These are phyloP conservation scores for Glandiceps talaboti DNA, from an alignment of 53 echinoderm and acorn worm genomes.

Conservation along the genomic window DNA sequence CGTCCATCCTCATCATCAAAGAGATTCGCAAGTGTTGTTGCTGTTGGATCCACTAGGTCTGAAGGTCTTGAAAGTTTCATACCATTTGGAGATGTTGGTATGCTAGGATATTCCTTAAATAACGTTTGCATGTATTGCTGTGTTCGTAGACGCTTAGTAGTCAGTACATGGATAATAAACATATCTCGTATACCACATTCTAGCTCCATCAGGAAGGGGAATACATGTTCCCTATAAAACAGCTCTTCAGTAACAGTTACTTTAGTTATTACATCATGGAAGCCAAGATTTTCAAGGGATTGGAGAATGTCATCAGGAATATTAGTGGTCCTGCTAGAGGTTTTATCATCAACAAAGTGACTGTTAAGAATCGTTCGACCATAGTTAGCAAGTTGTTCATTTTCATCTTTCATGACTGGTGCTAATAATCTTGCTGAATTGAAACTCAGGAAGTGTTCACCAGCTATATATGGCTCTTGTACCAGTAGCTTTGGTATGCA, in stretches of 20 bases:
- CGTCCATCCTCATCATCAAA: slow-evolving; percentile 21
- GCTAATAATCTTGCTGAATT: neutral
- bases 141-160: neutral
- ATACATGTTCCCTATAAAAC: neutral
- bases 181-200: neutral
- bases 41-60: slow-evolving; percentile 10
- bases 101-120: slow-evolving; percentile 8
- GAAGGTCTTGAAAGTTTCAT: slow-evolving; percentile 15
- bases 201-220: neutral
- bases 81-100: slow-evolving; percentile 31
- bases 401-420: neutral
- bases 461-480: neutral
- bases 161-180: neutral
- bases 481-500: neutral
- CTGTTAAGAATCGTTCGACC: neutral
- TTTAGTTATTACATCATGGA: neutral
- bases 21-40: neutral
- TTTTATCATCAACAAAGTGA: no score
- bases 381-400: neutral
- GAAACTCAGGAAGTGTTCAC: neutral
- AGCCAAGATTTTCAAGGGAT: neutral
- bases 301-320: neutral
- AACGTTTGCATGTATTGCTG: slow-evolving; percentile 8
- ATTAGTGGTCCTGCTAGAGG: neutral
- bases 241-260: neutral